Percentiles rank a stretch among this genome's conserved stretches.
phyloP scores from a whole-genome alignment of 2,797 vertebrate species.

The Prionace glauca region DNA sequence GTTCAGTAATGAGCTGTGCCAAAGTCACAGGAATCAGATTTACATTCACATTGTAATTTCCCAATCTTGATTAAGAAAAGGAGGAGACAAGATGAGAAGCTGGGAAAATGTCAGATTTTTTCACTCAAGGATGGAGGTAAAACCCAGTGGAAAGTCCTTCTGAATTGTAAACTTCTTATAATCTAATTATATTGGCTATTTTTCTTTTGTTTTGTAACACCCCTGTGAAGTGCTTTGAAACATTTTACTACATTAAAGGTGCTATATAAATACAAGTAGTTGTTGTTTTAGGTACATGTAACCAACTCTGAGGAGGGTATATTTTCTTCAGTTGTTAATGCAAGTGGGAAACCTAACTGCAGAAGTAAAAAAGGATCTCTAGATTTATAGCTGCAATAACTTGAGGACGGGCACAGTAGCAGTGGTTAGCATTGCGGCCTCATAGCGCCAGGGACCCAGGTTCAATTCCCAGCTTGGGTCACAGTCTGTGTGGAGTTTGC shows the following conservation, averaged over 20 bases:
- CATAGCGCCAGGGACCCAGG: too few relatives aligned
- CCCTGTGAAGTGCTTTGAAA: background rate
- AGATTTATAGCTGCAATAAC: background rate
- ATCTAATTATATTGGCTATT: background rate
- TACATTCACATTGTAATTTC: background rate
- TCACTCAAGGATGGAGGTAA: background rate
- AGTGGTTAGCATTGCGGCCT: too few relatives aligned
- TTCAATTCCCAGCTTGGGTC: too few relatives aligned
- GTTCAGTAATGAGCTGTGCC: background rate
- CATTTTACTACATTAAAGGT: background rate
- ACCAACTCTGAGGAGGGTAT: background rate
- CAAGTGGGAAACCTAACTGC: background rate
- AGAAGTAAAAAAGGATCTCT: background rate
- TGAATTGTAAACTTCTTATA: background rate
- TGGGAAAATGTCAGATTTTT: background rate
- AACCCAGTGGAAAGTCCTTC: background rate
- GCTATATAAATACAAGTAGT: background rate
- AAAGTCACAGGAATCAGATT: background rate
- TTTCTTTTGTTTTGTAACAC: too few relatives aligned
- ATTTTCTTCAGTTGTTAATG: background rate
- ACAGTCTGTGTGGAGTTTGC: too few relatives aligned
- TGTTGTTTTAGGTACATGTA: background rate
- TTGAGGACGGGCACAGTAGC: too few relatives aligned
- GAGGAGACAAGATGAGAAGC: background rate
- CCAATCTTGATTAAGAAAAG: background rate